Evolutionary conservation across 92 coral and sea anemone species (phyloP).

Genomic region (Parazoanthus swiftii): DNA sequence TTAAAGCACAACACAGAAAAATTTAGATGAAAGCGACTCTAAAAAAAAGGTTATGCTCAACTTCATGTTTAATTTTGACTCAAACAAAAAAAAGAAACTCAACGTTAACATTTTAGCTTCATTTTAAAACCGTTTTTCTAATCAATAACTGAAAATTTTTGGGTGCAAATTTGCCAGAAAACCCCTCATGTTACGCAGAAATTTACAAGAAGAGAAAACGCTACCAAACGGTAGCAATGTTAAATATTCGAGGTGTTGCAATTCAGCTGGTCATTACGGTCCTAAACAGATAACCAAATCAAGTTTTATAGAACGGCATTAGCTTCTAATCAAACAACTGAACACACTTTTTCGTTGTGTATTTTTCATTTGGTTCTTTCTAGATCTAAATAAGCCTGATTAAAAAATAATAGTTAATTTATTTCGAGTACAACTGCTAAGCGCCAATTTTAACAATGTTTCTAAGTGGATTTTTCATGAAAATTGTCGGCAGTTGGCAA

Average conservation of each 20-base stretch:
- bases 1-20: too few relatives aligned
- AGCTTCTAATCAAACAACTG: neutral
- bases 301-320: neutral
- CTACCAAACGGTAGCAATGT: neutral
- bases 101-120: neutral
- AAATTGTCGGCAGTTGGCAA: too few relatives aligned
- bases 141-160: too few relatives aligned
- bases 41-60: neutral
- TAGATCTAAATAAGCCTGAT: neutral
- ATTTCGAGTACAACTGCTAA: neutral
- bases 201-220: neutral
- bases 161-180: neutral
- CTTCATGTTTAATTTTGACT: too few relatives aligned
- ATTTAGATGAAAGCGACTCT: neutral
- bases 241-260: neutral
- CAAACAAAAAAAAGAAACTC: too few relatives aligned
- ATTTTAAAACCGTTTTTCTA: neutral
- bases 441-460: neutral
- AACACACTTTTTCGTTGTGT: neutral
- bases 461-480: too few relatives aligned
- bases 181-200: too few relatives aligned
- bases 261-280: neutral
- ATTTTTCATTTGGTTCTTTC: neutral
- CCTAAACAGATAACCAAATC: neutral
- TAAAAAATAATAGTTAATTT: neutral